Percentiles rank a stretch among this genome's conserved stretches.
phyloP scores from a whole-genome alignment of 1,140 invertebrate genomes.

The Euwallacea fornicatus region DNA sequence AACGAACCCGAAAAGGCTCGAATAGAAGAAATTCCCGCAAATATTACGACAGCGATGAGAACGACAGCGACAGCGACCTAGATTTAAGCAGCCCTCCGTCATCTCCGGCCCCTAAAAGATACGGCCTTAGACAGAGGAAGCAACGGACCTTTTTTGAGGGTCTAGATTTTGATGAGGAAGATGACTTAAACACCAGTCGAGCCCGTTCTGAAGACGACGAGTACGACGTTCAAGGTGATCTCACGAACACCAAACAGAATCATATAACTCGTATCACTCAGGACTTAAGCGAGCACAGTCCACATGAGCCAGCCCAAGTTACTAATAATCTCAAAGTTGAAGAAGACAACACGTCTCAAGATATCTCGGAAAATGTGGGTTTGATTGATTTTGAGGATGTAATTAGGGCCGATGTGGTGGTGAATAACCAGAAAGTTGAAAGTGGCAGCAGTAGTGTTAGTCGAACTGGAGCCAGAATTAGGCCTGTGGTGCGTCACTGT shows the following conservation, averaged over 20 bases:
- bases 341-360: slow-evolving; percentile 12
- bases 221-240: slow-evolving; percentile 31
- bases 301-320: not conserved
- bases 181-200: slow-evolving; percentile 24
- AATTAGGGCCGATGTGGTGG: slow-evolving; percentile 45
- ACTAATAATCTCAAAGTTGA: not conserved
- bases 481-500: not conserved
- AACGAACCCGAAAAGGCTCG: slow-evolving; percentile 33
- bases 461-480: not conserved
- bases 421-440: slow-evolving; percentile 43
- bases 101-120: slow-evolving; percentile 41
- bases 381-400: slow-evolving; percentile 47
- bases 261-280: not conserved
- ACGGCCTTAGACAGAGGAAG: slow-evolving; percentile 43
- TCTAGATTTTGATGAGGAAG: slow-evolving; percentile 43
- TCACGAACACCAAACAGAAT: slow-evolving; percentile 18
- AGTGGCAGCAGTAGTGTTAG: slow-evolving; percentile 38
- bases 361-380: slow-evolving; percentile 30
- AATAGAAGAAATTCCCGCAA: slow-evolving; percentile 24
- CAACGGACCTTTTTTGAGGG: slow-evolving; percentile 39
- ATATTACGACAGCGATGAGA: slow-evolving; percentile 43
- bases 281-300: not conserved
- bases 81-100: slow-evolving; percentile 26
- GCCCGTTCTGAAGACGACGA: slow-evolving; percentile 41
- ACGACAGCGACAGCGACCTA: slow-evolving; percentile 42